Evolutionary conservation across 2,113 vertebrate genomes (phyloP).

Genomic region (Psammodynastes pulverulentus): DNA sequence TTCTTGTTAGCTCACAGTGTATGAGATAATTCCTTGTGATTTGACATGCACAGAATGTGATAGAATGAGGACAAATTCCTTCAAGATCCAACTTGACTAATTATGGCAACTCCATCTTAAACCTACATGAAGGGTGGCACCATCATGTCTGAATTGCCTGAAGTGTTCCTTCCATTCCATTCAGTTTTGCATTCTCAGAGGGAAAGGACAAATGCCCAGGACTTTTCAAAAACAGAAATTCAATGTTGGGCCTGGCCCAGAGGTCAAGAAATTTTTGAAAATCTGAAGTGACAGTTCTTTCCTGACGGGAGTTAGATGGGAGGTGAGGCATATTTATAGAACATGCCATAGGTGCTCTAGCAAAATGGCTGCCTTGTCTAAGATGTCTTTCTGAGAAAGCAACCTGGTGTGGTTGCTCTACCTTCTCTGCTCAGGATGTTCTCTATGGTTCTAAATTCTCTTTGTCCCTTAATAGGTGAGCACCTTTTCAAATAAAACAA

Average conservation of each 20-base stretch:
- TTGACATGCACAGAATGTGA: background rate
- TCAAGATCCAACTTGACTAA: background rate
- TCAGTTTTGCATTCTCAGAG: background rate
- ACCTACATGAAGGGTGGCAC: background rate
- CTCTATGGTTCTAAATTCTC: background rate
- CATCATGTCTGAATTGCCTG: background rate
- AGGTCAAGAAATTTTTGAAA: background rate
- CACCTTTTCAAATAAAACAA: background rate
- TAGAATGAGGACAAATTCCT: background rate
- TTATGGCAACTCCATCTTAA: background rate
- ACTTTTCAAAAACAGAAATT: background rate
- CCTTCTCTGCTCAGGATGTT: background rate
- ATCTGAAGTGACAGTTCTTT: background rate
- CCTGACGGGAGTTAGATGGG: background rate
- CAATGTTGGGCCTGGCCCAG: background rate
- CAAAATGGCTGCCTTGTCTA: background rate
- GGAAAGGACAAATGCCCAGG: background rate
- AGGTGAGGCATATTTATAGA: background rate
- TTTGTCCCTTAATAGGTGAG: background rate
- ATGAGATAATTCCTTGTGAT: slow-evolving; percentile 2
- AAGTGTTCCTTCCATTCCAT: background rate
- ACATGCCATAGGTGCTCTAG: background rate
- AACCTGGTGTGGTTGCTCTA: background rate
- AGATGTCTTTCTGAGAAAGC: background rate
- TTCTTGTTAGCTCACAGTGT: background rate